A percentile compares a stretch with the other conserved stretches of the same genome.
phyloP scores from a whole-genome alignment of 2,113 vertebrate genomes.

The Eptesicus fuscus region DNA sequence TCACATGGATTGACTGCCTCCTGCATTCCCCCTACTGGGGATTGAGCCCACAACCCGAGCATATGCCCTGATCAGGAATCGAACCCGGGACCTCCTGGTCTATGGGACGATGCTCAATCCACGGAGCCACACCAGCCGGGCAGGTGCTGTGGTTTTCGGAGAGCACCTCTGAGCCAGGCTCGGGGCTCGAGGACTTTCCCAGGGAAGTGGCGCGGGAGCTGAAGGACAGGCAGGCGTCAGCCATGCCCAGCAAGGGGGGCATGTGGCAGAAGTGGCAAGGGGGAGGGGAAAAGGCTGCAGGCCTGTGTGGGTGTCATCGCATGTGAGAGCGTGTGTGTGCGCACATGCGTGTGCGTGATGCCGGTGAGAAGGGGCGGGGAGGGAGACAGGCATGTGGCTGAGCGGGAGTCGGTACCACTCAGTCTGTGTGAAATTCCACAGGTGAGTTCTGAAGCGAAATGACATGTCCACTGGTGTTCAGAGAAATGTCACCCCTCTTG shows the following conservation, averaged over 20 bases:
- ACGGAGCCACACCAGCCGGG: no score
- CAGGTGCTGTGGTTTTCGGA: neutral
- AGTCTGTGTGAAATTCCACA: accelerated
- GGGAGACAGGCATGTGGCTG: accelerated
- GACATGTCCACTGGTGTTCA: neutral
- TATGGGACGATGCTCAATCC: no score
- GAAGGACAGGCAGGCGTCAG: neutral
- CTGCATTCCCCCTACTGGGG: no score
- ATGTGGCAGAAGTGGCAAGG: neutral
- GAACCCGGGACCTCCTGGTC: no score
- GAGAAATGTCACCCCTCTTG: no score
- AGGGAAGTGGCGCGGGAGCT: neutral
- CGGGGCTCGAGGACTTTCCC: neutral
- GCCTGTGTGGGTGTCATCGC: neutral
- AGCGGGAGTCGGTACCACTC: neutral
- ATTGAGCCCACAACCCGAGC: no score
- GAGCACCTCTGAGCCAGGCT: neutral
- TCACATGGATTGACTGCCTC: no score
- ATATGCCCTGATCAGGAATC: no score
- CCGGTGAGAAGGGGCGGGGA: neutral
- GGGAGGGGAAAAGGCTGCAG: neutral
- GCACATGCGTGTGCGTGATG: neutral
- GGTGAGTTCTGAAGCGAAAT: neutral
- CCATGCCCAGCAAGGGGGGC: neutral
- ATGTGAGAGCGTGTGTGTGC: no score